Evolutionary conservation across 2,113 vertebrate species (phyloP).

Genomic region (Peromyscus californicus): DNA sequence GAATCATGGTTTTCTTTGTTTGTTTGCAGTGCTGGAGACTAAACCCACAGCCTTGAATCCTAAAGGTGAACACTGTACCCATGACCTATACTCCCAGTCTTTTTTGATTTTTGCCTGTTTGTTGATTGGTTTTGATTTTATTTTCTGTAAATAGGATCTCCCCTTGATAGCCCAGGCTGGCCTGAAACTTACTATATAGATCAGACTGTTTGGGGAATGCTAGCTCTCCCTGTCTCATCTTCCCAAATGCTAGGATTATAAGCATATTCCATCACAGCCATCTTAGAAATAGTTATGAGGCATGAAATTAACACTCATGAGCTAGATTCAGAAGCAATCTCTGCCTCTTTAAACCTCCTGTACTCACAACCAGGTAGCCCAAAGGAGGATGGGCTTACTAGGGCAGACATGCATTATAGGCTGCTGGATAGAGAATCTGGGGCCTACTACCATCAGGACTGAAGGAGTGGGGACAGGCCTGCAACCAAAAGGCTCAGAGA

Average conservation of each 20-base stretch:
- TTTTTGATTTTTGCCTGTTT: not conserved
- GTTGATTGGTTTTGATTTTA: not conserved
- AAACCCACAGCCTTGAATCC: not conserved
- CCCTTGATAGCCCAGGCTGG: not conserved
- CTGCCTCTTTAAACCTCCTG: constrained; percentile 81
- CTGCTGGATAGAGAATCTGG: not conserved
- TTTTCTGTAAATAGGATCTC: not conserved
- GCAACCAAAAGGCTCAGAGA: not conserved
- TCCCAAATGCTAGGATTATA: not conserved
- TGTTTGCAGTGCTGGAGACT: not conserved
- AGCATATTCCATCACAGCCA: not conserved
- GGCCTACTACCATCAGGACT: too few species aligned
- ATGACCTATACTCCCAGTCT: not conserved
- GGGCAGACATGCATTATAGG: not conserved
- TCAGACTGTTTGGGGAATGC: not conserved
- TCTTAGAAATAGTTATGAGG: not conserved
- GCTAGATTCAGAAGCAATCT: not conserved
- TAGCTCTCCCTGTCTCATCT: too few species aligned
- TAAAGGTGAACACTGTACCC: not conserved
- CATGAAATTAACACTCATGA: accelerated
- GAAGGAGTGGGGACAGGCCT: accelerated
- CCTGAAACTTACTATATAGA: not conserved
- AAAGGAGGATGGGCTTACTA: not conserved
- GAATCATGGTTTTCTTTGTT: not conserved
- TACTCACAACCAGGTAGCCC: constrained; percentile 89